Evolutionary conservation across 2,113 vertebrate species (phyloP), one percentile per base, ranked within the genome.

Genomic region (Pseudolaguvia tuberculata): DNA sequence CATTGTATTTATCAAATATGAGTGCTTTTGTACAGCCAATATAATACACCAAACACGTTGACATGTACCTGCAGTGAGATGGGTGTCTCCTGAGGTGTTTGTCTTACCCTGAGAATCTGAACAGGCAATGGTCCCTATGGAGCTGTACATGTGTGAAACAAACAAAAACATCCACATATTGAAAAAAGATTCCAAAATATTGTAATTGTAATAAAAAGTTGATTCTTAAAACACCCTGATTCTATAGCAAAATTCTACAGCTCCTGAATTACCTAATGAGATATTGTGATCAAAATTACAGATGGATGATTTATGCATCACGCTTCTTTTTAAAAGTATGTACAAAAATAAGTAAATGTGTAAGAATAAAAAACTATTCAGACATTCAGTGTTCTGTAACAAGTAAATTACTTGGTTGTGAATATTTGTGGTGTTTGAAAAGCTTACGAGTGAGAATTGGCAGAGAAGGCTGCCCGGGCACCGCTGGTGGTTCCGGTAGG

Each of bases 391-490:
- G 14, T 3, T 42, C 14, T 23, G 12, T 12, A 42, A 21, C 2
- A 21, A 20, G 5, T 42, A 42, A 42, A 42, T 42, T 9, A 21
- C 11, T 62, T 20, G 17, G 27, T n/a, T 42, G 59, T 42, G 18
- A 42, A 6, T 14, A 42, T 12, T 62, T 21, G 8, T 21, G 51
- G 45, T 17, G 66, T 17, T 18, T 23, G 21, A 1, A 23, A 12
- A 48, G 57, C 76, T 76, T 88, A 95, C 94, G 92, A 89, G 85
- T 92, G 91, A 86, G 93, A 92, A 87, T 91, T 93, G 88, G 89
- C 87, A 57, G 91, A 91, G 82, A 86, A 91, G 83, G 89, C 90
- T 69, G 85, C 90, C 86, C 92, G 94, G 83, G 85, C 81, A 86
- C 91, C 86, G 81, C 89, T 90, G 50, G 75, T 73, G 52, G 57